Evolutionary conservation across 2,113 vertebrate species (phyloP).

Genomic region (Saccopteryx leptura): DNA sequence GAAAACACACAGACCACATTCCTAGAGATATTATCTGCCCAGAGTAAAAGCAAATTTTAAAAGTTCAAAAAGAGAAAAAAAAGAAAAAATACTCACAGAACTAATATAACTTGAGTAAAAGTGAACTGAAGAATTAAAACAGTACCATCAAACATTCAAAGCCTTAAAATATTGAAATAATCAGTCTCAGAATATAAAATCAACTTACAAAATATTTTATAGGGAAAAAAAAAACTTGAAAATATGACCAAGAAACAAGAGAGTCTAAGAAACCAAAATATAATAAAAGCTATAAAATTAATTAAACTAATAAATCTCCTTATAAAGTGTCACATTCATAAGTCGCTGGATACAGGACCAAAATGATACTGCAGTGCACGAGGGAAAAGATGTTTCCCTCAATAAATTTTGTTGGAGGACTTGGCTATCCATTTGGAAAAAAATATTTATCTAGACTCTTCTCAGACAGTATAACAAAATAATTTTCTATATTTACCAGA

Average conservation of each 20-base stretch:
- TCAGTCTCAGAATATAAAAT: neutral
- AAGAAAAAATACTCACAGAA: neutral
- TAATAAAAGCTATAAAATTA: neutral
- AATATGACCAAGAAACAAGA: neutral
- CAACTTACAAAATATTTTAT: neutral
- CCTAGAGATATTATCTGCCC: neutral
- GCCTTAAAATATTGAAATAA: neutral
- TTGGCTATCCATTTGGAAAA: neutral
- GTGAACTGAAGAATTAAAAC: neutral
- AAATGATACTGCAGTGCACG: neutral
- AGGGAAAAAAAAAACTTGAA: neutral
- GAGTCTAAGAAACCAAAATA: neutral
- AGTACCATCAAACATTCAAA: neutral
- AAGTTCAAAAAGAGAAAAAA: neutral
- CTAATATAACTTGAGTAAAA: neutral
- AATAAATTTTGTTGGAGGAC: neutral
- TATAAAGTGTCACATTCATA: neutral
- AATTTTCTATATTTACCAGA: neutral
- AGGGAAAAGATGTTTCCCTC: neutral
- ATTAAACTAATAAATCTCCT: neutral
- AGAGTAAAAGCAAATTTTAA: neutral
- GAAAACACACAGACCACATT: neutral
- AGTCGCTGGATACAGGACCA: neutral
- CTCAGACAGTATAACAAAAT: neutral
- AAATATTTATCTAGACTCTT: neutral